These are phyloP conservation scores for Pelmatolapia mariae DNA, from an alignment of 2,113 vertebrate genomes.

Conservation along the genomic window DNA sequence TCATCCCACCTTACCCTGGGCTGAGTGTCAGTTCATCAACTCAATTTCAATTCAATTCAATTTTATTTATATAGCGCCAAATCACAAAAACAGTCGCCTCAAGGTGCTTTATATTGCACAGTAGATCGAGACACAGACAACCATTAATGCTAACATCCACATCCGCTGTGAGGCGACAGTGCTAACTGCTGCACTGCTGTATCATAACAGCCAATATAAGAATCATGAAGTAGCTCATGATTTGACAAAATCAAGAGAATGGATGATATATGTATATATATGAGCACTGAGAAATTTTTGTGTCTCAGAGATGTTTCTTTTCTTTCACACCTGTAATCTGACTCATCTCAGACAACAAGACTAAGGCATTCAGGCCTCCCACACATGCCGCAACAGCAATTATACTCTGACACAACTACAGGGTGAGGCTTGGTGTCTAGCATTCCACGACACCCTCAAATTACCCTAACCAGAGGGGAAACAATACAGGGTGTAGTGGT, in stretches of 20 bases:
- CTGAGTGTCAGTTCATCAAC: neutral
- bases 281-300: neutral
- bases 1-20: neutral
- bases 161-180: neutral
- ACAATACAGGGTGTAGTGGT: slow-evolving; percentile 27
- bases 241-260: neutral
- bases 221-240: neutral
- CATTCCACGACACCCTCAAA: slow-evolving; percentile 38
- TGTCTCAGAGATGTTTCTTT: slow-evolving; percentile 1
- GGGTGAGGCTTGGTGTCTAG: slow-evolving; percentile 38
- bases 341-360: slow-evolving; percentile 50
- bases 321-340: slow-evolving; percentile 44
- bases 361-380: slow-evolving; percentile 27
- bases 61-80: no score
- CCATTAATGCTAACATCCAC: neutral
- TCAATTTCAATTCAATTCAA: no score
- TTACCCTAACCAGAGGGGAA: slow-evolving; percentile 26
- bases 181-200: neutral
- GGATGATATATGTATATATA: neutral
- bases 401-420: slow-evolving; percentile 27
- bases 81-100: no score
- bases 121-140: neutral
- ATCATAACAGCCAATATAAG: neutral
- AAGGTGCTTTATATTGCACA: no score
- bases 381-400: slow-evolving; percentile 46